These are phyloP conservation scores for Eurystomus gularis DNA, from an alignment of 2,113 vertebrate genomes.

Conservation along the genomic window DNA sequence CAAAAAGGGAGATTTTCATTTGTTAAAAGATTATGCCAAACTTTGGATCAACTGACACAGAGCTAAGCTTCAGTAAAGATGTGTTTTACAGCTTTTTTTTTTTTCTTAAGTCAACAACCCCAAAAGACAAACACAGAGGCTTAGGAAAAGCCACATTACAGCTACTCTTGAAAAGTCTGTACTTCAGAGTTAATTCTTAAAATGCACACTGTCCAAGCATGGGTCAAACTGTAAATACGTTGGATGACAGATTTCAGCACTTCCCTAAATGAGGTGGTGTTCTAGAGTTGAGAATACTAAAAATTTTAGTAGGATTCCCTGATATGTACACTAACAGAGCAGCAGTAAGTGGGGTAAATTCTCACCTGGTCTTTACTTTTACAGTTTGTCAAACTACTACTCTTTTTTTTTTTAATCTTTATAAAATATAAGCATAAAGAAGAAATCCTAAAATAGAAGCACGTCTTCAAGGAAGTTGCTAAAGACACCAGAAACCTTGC, in stretches of 20 bases:
- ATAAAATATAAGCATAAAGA: neutral
- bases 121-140: neutral
- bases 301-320: neutral
- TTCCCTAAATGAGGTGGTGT: neutral
- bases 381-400: neutral
- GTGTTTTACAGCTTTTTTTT: neutral
- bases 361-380: neutral
- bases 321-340: neutral
- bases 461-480: neutral
- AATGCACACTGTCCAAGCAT: neutral
- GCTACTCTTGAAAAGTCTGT: neutral
- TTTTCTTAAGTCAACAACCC: neutral
- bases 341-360: neutral
- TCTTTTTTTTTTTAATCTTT: neutral
- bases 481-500: neutral
- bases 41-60: neutral
- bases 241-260: neutral
- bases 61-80: neutral
- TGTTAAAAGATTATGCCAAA: neutral
- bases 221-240: fast-evolving
- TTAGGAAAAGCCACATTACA: neutral
- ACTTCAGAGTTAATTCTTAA: neutral
- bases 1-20: neutral
- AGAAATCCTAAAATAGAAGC: neutral
- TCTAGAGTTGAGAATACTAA: neutral